Conservation (phyloP, 2,888 invertebrate species). For the Acanthosepion esculentum region DNA sequence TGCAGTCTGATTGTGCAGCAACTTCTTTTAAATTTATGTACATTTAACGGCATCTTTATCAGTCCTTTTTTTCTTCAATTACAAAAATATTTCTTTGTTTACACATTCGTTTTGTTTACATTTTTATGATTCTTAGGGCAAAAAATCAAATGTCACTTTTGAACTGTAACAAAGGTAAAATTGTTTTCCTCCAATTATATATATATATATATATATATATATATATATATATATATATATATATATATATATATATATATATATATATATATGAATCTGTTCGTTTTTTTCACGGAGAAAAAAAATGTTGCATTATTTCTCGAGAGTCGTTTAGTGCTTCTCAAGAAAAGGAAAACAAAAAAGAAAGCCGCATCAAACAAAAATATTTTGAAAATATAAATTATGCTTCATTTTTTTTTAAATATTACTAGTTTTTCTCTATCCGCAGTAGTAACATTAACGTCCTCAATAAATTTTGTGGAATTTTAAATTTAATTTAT, state of each 20-base stretch:
- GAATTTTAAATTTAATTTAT: too few species aligned
- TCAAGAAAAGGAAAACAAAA: too few species aligned
- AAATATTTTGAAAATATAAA: too few species aligned
- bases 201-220: neutral
- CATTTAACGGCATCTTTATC: neutral
- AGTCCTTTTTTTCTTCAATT: neutral
- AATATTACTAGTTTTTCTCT: too few species aligned
- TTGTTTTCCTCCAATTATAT: neutral
- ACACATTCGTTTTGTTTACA: neutral
- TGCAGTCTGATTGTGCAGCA: neutral
- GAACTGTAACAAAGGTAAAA: neutral
- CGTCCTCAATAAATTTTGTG: too few species aligned
- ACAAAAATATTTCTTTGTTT: neutral
- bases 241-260: neutral
- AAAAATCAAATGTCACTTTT: neutral
- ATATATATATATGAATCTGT: too few species aligned
- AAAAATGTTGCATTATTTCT: too few species aligned
- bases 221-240: slow-evolving; percentile 13
- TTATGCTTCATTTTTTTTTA: too few species aligned
- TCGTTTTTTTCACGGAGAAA: too few species aligned
- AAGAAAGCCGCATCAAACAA: too few species aligned
- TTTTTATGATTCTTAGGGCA: neutral
- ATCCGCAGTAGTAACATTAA: too few species aligned
- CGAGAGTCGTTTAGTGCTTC: too few species aligned
- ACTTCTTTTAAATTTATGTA: neutral